Evolutionary conservation across 2,797 vertebrate species (phyloP).

Genomic region (Amblyopsis hoosieri): DNA sequence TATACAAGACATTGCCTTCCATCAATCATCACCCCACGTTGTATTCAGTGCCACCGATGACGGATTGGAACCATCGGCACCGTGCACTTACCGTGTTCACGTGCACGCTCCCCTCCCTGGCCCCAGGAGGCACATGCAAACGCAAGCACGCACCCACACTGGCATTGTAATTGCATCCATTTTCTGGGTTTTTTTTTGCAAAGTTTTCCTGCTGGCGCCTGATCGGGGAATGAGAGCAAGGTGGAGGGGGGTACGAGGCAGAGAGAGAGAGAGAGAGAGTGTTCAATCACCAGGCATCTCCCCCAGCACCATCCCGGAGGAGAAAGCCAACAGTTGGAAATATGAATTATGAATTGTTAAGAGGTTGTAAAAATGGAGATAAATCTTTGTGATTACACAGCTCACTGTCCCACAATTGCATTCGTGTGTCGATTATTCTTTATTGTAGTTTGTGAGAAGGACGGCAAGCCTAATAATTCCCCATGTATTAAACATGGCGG

Average conservation of each 20-base stretch:
- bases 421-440: slow-evolving; percentile 58
- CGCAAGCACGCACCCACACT: not conserved
- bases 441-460: slow-evolving; percentile 53
- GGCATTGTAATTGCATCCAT: slow-evolving; percentile 3
- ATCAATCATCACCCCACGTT: slow-evolving; percentile 61
- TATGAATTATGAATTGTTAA: slow-evolving; percentile 71
- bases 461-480: slow-evolving; percentile 61
- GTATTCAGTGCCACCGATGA: slow-evolving; percentile 12
- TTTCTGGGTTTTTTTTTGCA: slow-evolving; percentile 5
- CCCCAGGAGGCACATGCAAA: not conserved
- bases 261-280: slow-evolving; percentile 7
- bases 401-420: slow-evolving; percentile 62
- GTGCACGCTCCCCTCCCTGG: too few species aligned
- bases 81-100: too few species aligned
- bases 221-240: slow-evolving; percentile 20
- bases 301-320: slow-evolving; percentile 44
- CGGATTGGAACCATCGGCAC: too few species aligned
- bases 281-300: slow-evolving; percentile 43
- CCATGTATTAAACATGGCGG: slow-evolving; percentile 43
- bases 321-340: slow-evolving; percentile 70
- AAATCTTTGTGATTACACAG: slow-evolving; percentile 70
- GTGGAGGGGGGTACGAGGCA: too few species aligned
- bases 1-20: slow-evolving; percentile 49
- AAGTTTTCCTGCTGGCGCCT: slow-evolving; percentile 30
- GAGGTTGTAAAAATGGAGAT: slow-evolving; percentile 73